Evolutionary conservation across 2,113 vertebrate genomes (phyloP).

Genomic region (Brachyhypopomus occidentalis): DNA sequence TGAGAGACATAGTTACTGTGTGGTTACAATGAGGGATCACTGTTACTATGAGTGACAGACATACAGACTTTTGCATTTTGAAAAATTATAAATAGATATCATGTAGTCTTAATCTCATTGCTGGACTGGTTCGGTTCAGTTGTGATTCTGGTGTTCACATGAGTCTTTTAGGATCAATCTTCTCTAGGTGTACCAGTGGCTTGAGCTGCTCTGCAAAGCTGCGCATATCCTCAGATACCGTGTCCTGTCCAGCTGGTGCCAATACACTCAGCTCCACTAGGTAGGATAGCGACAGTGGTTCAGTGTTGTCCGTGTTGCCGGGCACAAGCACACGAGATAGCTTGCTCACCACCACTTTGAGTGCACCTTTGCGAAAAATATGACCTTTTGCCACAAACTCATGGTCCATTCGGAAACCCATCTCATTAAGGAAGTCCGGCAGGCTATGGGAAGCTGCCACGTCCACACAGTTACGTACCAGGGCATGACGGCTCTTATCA

Average conservation of each 20-base stretch:
- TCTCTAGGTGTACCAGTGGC: conserved; percentile 93
- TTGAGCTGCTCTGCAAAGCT: conserved; percentile 96
- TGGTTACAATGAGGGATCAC: no score
- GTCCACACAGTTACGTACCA: conserved; percentile 95
- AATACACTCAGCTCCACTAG: conserved; percentile 83
- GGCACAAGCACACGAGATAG: conserved; percentile 90
- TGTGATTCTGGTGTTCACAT: conserved; percentile 58
- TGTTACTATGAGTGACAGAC: not conserved
- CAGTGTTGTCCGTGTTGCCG: conserved; percentile 90
- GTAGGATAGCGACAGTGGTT: conserved; percentile 91
- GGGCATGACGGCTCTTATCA: conserved; percentile 88
- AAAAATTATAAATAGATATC: not conserved
- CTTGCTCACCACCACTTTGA: conserved; percentile 96
- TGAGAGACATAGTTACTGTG: no score
- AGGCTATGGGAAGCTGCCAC: conserved; percentile 92
- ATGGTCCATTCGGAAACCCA: conserved; percentile 99
- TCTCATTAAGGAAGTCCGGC: conserved; percentile 92
- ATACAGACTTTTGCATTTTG: no score
- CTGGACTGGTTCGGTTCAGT: not conserved
- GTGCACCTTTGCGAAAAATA: conserved; percentile 89
- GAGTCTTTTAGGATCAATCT: conserved; percentile 94
- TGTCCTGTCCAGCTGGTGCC: conserved; percentile 80
- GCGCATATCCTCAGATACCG: conserved; percentile 91
- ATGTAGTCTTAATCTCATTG: not conserved
- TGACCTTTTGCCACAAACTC: conserved; percentile 95